These are phyloP conservation scores for Drosophila neocordata DNA, from an alignment of 1,140 invertebrate species.

Conservation along the genomic window DNA sequence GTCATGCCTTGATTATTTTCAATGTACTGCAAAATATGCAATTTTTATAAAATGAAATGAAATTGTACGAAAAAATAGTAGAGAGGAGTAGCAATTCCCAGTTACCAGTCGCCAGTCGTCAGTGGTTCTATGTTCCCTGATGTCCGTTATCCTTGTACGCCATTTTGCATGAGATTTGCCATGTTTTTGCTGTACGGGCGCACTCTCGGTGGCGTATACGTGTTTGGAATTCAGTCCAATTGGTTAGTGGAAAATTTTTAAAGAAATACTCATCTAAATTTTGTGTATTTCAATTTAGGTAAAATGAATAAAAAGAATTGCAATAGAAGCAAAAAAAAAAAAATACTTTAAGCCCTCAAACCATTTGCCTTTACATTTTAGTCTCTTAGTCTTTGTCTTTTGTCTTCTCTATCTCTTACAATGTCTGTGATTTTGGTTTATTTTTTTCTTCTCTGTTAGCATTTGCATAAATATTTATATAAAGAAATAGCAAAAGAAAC, in stretches of 20 bases:
- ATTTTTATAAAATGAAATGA: slow-evolving; percentile 59
- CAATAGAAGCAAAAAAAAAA: not conserved
- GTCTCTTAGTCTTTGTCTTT: not conserved
- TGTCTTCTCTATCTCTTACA: not conserved
- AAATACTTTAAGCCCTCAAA: slow-evolving; percentile 28
- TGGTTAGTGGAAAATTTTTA: slow-evolving; percentile 15
- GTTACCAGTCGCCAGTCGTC: slow-evolving; percentile 1
- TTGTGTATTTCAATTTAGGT: slow-evolving; percentile 7
- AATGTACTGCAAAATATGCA: slow-evolving; percentile 47
- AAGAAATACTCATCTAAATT: slow-evolving; percentile 10
- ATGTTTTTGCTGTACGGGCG: not conserved
- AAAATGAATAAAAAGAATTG: slow-evolving; percentile 17
- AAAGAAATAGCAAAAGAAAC: slow-evolving; percentile 12
- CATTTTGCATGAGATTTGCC: slow-evolving; percentile 3
- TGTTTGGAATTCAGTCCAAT: slow-evolving; percentile 38
- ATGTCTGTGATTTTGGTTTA: not conserved
- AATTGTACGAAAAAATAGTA: slow-evolving; percentile 15
- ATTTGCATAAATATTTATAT: slow-evolving; percentile 66
- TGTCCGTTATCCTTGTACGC: too few species aligned
- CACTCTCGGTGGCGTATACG: slow-evolving; percentile 21
- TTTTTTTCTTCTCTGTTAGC: slow-evolving; percentile 27
- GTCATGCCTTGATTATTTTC: slow-evolving; percentile 29
- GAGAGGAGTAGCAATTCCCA: not conserved
- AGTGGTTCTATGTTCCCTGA: too few species aligned
- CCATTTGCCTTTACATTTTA: slow-evolving; percentile 14